Evolutionary conservation across 2,113 vertebrate genomes (phyloP), one percentile per base, ranked within the genome.

Genomic region (Austrofundulus limnaeus): DNA sequence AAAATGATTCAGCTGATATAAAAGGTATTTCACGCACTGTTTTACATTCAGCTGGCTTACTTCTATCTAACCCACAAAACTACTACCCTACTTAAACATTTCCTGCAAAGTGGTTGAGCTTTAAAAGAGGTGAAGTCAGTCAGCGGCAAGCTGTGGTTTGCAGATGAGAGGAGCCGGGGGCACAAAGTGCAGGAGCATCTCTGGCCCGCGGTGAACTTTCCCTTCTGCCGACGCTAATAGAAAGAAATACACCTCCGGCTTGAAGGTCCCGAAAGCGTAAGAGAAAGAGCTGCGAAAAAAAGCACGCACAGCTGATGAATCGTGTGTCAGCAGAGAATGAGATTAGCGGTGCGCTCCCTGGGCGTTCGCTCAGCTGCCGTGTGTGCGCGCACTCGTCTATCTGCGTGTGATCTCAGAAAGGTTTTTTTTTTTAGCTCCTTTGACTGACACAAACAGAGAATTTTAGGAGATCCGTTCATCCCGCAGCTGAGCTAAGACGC

Each of bases 321-420:
- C 68, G 78, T 77, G 76, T 88, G 82, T 82, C 75, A 84, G 87
- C 81, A 83, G 55, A 83, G 59, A 81, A 83, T 70, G 73, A 76
- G 77, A 90, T 88, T 83, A 86, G 70, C 66, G 66, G 67, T 70
- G 39, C 57, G 61, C 66, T 83, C 77, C 81, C 79, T 61, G 51
- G 84, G 72, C 68, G 3, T 78, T 81, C 62, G 3, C 65, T 79
- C 76, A 60, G 82, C 71, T 79, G 70, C 53, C 54, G 21, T 49
- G 50, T 42, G 59, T 31, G 50, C 19, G 20, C 6, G 58, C 66
- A 59, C 45, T 63, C 24, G 24, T 81, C 65, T 58, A 53, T 72
- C 47, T 53, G 73, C 77, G 66, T 81, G 81, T 75, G 37, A 73
- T 82, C 78, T 66, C 67, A 75, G 76, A 15, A 10, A 75, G 73